phyloP scores from a whole-genome alignment of 2,797 vertebrate species.

The Hippocampus kuda region DNA sequence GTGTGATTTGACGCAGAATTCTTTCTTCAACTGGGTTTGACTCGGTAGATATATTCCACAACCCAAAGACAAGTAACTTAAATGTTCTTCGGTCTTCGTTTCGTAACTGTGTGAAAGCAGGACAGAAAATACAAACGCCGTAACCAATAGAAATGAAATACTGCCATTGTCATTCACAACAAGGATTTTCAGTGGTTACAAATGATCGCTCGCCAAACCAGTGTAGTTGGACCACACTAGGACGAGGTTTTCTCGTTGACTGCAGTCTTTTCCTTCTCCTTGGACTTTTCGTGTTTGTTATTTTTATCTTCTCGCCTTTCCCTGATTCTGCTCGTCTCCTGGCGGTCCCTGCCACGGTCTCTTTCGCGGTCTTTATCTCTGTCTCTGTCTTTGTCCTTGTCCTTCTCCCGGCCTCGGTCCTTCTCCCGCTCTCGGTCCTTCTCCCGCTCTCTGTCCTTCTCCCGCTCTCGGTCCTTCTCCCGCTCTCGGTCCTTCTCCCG shows the following conservation, averaged over 20 bases:
- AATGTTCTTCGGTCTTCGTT: constrained; percentile 33
- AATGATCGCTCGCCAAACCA: constrained; percentile 18
- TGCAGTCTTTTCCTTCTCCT: constrained; percentile 61
- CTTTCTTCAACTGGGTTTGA: constrained; percentile 32
- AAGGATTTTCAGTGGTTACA: constrained; percentile 14
- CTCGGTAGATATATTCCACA: constrained; percentile 20
- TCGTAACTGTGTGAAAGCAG: constrained; percentile 49
- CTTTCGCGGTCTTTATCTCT: constrained; percentile 40
- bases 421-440: constrained; percentile 17
- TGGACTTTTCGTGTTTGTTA: constrained; percentile 67
- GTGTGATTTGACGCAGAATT: constrained; percentile 43
- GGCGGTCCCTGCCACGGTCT: constrained; percentile 70
- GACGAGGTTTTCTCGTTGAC: constrained; percentile 55
- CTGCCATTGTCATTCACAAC: constrained; percentile 40
- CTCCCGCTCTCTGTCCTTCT: constrained; percentile 34
- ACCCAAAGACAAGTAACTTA: constrained; percentile 37
- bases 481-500: constrained; percentile 28
- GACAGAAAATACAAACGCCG: constrained; percentile 47
- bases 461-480: constrained; percentile 29
- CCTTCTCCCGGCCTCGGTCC: constrained; percentile 35
- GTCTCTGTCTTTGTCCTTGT: constrained; percentile 37
- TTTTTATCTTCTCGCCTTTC: constrained; percentile 74
- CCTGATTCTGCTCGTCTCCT: constrained; percentile 70
- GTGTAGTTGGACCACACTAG: constrained; percentile 40
- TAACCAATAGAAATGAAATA: constrained; percentile 41